Percentiles rank a stretch among this genome's conserved stretches.
Conservation (phyloP, 64 coral and sea anemone species). For the Dendronephthya gigantea region DNA sequence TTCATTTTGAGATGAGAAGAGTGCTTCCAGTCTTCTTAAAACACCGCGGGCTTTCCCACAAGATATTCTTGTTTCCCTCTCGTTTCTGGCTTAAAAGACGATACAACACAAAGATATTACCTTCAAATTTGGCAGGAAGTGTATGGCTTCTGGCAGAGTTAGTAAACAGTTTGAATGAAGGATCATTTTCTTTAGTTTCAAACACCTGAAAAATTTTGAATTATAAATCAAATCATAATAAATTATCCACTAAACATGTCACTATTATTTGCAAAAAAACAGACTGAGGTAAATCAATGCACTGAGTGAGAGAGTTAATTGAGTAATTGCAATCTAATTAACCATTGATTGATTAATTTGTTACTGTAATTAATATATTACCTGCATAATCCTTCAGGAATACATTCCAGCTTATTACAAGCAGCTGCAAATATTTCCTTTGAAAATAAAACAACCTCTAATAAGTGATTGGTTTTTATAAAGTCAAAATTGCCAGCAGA, state of each 20-base stretch:
- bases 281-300: no score
- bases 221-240: no score
- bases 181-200: constrained; percentile 80
- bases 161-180: constrained; percentile 84
- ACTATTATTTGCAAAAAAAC: no score
- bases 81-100: neutral
- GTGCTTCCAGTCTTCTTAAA: no score
- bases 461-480: neutral
- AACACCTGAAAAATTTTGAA: constrained; percentile 41
- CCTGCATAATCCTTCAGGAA: constrained; percentile 94
- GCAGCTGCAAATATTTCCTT: constrained; percentile 95
- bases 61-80: neutral
- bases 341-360: neutral
- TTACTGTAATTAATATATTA: constrained; percentile 9
- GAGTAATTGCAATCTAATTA: neutral
- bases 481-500: no score
- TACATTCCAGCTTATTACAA: constrained; percentile 92
- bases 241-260: no score
- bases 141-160: constrained; percentile 88
- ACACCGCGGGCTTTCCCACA: no score
- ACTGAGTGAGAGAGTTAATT: no score
- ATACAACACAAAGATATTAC: neutral
- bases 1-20: no score
- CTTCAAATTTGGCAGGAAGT: constrained; percentile 84
- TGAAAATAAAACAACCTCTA: neutral